Base-by-base conservation (phyloP, 1,140 invertebrate species). In the Olivierus martensii region DNA sequence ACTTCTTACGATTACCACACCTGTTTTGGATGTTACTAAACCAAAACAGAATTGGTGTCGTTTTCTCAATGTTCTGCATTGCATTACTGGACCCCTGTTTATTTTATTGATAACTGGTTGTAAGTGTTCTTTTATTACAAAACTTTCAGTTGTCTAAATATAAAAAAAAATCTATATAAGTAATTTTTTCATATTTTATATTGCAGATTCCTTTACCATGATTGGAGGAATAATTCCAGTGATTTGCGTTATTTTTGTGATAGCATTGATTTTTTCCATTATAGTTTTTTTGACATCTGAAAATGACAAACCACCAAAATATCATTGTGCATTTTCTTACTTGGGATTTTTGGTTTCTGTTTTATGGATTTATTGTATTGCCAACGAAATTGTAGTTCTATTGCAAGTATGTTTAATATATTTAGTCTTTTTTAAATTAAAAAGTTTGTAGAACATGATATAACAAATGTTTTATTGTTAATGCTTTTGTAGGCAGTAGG, bases 321-420 rank as follows among this genome's bases (percentile, higher is more conserved):
- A 71, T 59, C 69, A 73, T 53, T 52, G 56, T 14, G 65, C 58
- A 3, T 77, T 76, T 64, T 75, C 78, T 17, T 81, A 79, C 64
- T 49, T 78, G 6, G 80, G 79, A 45, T 83, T 83, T 65, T 44
- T 75, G 10, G 68, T 74, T 15, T 75, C 79, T n/a, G 75, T 82
- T 51, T 60, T 79, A 34, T 78, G 78, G 71, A 80, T 83, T 41
- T 83, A 82, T 65, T 63, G 71, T 52, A 67, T 82, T 14, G 78
- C 81, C 28, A 72, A 77, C 55, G 81, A 83, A 67, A 74, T 83
- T 51, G 76, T 83, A 56, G 74, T 73, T 47, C 69, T 80, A 17
- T 66, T 83, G 14, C 63, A 71, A 46, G 69, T 70, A 65, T 45
- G 56, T 46, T 15, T 35, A 43, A n/a, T n/a, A n/a, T n/a, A n/a